Conservation (phyloP, 2,113 vertebrate species). For the Oreochromis niloticus region DNA sequence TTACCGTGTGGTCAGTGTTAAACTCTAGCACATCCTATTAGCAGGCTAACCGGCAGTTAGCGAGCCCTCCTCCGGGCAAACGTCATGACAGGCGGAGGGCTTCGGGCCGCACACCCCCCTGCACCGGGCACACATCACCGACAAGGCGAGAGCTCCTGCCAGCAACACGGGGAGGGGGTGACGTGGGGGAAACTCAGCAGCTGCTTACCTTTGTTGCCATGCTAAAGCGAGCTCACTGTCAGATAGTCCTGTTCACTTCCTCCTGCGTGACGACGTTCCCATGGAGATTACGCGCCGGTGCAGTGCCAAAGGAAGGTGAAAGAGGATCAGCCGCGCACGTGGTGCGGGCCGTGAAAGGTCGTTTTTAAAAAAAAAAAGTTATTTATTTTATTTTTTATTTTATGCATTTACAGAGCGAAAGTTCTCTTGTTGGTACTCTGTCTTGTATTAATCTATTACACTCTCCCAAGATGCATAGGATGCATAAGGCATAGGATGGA, state of each 20-base stretch:
- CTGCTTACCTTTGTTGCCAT: conserved; percentile 80
- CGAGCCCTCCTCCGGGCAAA: neutral
- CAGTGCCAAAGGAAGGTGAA: conserved; percentile 2
- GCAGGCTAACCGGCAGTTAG: conserved; percentile 17
- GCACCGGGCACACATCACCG: neutral
- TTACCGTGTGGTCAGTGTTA: conserved; percentile 6
- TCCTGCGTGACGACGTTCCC: conserved; percentile 54
- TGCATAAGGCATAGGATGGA: neutral
- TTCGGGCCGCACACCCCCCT: neutral
- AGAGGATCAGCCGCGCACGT: conserved; percentile 27
- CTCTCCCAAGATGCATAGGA: neutral
- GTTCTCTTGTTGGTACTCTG: neutral
- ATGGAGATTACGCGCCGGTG: conserved; percentile 53
- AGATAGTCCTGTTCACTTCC: conserved; percentile 36
- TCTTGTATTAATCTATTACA: neutral
- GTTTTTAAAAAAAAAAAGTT: neutral
- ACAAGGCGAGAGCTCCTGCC: neutral
- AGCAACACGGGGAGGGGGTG: neutral
- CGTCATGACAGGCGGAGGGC: neutral
- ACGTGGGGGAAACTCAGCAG: neutral
- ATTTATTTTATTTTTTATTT: neutral
- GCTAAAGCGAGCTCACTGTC: conserved; percentile 55
- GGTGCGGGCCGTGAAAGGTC: neutral
- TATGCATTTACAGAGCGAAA: neutral
- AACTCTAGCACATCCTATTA: conserved; percentile 47